A percentile compares a stretch with the other conserved stretches of the same genome.
These are phyloP conservation scores for Sciurus vulgaris DNA, from an alignment of 2,797 vertebrate genomes.

Conservation along the genomic window DNA sequence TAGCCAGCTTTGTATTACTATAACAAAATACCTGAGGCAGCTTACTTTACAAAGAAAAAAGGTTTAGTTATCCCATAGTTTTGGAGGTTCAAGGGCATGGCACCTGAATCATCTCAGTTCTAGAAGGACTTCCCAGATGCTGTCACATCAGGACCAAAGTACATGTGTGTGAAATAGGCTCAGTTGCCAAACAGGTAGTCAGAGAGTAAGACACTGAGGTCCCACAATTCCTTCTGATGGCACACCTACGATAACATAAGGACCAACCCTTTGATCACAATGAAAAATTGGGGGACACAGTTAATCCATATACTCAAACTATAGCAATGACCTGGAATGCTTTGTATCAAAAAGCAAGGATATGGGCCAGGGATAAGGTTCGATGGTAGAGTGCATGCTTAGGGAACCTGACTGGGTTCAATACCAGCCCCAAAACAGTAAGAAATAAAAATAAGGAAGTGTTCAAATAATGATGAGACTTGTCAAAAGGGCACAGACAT, in stretches of 20 bases:
- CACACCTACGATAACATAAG: no score
- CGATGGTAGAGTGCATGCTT: background rate
- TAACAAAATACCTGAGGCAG: background rate
- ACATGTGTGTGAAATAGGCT: no score
- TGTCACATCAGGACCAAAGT: background rate
- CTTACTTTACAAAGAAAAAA: background rate
- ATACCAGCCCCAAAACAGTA: no score
- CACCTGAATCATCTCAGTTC: background rate
- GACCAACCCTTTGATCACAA: background rate
- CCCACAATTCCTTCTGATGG: no score
- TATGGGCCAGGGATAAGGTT: background rate
- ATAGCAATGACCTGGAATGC: background rate
- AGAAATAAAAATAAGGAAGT: background rate
- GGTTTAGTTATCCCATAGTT: no score
- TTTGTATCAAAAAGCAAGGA: background rate
- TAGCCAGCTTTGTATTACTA: background rate
- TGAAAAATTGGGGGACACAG: background rate
- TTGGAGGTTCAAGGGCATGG: no score
- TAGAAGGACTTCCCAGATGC: background rate
- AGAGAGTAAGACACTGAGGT: background rate
- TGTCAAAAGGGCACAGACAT: background rate
- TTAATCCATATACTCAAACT: background rate
- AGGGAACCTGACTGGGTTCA: no score
- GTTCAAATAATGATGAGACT: background rate
- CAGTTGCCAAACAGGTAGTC: background rate